Evolutionary conservation across 1,140 invertebrate species (phyloP), one percentile per base, ranked within the genome.

Genomic region (Rhynchophorus ferrugineus): DNA sequence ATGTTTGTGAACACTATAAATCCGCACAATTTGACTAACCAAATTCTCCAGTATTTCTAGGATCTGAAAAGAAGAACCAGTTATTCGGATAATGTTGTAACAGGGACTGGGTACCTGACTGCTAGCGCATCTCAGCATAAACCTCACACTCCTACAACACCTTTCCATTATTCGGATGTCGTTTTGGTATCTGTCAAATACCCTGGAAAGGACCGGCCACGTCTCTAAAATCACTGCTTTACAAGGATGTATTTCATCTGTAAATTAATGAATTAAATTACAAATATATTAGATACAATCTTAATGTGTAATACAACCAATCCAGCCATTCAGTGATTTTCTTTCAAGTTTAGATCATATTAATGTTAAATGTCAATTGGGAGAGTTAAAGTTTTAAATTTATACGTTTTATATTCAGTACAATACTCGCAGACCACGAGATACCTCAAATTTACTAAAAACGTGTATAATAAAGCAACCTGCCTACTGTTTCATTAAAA

Each of bases 161-260:
- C 91, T 78, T 73, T 99, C 95, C 79, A 95, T 93, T 13, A 95
- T 80, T 52, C 91, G 77, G 9, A 82, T 65, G 71, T 95, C 89
- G n/a, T 73, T 70, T 69, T 88, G 83, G 73, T 89, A 95, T 65
- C 75, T 79, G 24, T 75, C 70, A 79, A 93, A 62, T 6, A 83
- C 79, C 35, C 79, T 78, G 0, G 89, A 89, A 39, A 98, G 71
- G 9, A 92, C 77, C 16, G 90, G 91, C 92, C 93, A 97, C 41
- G 86, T 82, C 72, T 93, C 87, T 29, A 78, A 77, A 18, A 94
- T 74, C 35, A 90, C 87, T 44, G 75, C 75, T 70, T 87, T 78
- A 70, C 89, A 94, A 11, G 91, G 91, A 77, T 94, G 89, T 29
- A 73, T 59, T 57, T 78, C 75, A 38, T 75, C 78, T 62, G 75